phyloP scores from a whole-genome alignment of 2,888 invertebrate genomes.

The Eupelmus urozonus region DNA sequence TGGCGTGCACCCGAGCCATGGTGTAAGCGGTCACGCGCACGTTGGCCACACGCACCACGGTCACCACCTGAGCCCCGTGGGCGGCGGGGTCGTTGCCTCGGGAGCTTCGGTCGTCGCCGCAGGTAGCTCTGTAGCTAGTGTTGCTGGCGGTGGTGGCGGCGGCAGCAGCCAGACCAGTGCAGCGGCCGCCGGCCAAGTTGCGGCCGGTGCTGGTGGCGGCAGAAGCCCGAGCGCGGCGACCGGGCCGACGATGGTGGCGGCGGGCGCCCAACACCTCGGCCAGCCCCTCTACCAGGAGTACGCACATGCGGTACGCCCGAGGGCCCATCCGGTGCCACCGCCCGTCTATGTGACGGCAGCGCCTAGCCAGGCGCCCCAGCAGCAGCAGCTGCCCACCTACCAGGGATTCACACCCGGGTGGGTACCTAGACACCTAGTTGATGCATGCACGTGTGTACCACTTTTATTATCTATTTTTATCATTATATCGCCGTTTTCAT shows the following conservation, averaged over 20 bases:
- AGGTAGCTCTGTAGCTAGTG: neutral
- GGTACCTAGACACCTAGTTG: slow-evolving; percentile 77
- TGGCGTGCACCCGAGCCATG: slow-evolving; percentile 72
- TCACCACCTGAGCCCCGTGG: slow-evolving; percentile 47
- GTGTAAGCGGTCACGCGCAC: slow-evolving; percentile 73
- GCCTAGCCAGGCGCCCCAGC: slow-evolving; percentile 75
- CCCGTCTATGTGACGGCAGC: slow-evolving; percentile 85
- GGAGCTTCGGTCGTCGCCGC: neutral
- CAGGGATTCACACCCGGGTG: slow-evolving; percentile 78
- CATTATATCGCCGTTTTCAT: neutral
- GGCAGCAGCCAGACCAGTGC: slow-evolving; percentile 67
- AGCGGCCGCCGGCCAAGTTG: slow-evolving; percentile 48
- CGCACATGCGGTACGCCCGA: slow-evolving; percentile 73
- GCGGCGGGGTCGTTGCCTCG: neutral
- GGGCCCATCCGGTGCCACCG: slow-evolving; percentile 80
- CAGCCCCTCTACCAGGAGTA: slow-evolving; percentile 83
- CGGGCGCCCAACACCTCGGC: slow-evolving; percentile 79
- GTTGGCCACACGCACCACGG: slow-evolving; percentile 47
- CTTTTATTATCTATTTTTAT: slow-evolving; percentile 65
- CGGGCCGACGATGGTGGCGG: slow-evolving; percentile 63
- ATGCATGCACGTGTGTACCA: slow-evolving; percentile 77
- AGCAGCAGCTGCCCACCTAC: slow-evolving; percentile 77
- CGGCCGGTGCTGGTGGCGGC: slow-evolving; percentile 58
- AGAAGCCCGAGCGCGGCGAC: neutral
- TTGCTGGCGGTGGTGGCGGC: slow-evolving; percentile 9